These are phyloP conservation scores for Drepanosiphum platanoidis DNA, from an alignment of 2,888 invertebrate genomes.

Conservation along the genomic window DNA sequence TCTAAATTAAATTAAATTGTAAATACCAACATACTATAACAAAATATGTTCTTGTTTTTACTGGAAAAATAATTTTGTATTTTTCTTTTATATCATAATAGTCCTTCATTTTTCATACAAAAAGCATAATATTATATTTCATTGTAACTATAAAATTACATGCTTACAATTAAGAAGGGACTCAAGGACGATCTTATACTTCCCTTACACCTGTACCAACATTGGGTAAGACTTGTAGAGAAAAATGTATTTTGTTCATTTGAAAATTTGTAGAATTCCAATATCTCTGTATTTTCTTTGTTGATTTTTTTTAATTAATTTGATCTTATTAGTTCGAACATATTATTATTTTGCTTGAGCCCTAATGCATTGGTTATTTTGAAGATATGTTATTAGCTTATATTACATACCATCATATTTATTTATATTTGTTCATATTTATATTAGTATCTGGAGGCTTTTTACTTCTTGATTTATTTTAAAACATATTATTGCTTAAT, in stretches of 20 bases:
- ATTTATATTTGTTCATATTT: not conserved
- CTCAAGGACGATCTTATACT: slow-evolving; percentile 70
- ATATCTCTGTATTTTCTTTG: not conserved
- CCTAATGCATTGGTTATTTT: not conserved
- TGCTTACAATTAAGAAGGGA: slow-evolving; percentile 64
- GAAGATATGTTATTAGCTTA: not conserved
- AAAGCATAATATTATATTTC: slow-evolving; percentile 32
- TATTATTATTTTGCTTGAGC: slow-evolving; percentile 30
- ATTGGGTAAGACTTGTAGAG: slow-evolving; percentile 64
- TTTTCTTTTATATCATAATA: slow-evolving; percentile 20
- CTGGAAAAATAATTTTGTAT: not conserved
- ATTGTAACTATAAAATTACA: slow-evolving; percentile 60
- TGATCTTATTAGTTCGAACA: not conserved
- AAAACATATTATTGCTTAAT: not conserved
- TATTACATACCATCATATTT: not conserved
- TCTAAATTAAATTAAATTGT: no score
- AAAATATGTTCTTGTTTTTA: no score
- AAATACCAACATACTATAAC: no score
- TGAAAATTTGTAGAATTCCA: not conserved
- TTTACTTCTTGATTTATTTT: slow-evolving; percentile 11
- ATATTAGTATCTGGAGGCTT: not conserved
- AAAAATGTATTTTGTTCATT: slow-evolving; percentile 34
- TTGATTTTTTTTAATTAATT: slow-evolving; percentile 14
- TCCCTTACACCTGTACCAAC: slow-evolving; percentile 69
- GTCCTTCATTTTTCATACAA: slow-evolving; percentile 39